A percentile compares a stretch with the other conserved stretches of the same genome.
These are phyloP conservation scores for Oryzias javanicus DNA, from an alignment of 2,113 vertebrate genomes.

Conservation along the genomic window DNA sequence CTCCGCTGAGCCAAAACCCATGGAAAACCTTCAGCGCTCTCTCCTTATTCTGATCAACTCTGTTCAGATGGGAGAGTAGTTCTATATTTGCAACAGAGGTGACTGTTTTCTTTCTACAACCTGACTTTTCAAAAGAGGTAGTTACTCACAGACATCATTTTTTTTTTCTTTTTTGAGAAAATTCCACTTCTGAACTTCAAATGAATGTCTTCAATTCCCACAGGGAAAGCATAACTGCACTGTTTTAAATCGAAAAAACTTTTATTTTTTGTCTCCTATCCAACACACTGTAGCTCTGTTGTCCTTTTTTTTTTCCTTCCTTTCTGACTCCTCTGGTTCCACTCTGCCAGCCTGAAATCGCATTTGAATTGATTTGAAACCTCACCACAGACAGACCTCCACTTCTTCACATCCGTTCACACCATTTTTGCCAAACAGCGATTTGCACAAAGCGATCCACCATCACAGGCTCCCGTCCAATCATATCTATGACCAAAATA, in stretches of 20 bases:
- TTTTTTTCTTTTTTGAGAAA: conserved; percentile 71
- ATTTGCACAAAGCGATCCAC: conserved; percentile 67
- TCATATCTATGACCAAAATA: conserved; percentile 79
- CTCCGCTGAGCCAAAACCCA: conserved; percentile 49
- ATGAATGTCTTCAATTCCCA: conserved; percentile 74
- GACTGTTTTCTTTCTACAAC: conserved; percentile 70
- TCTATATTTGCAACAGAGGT: conserved; percentile 73
- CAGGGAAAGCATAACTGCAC: conserved; percentile 68
- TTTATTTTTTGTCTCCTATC: conserved; percentile 55
- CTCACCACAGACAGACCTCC: conserved; percentile 48
- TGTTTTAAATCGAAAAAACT: conserved; percentile 72
- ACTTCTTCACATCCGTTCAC: conserved; percentile 32
- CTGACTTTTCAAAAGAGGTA: conserved; percentile 64
- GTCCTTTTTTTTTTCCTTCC: conserved; percentile 50
- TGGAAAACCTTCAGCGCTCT: conserved; percentile 45
- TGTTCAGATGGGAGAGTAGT: conserved; percentile 65
- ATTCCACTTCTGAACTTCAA: conserved; percentile 62
- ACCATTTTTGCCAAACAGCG: conserved; percentile 56
- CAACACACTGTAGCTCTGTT: conserved; percentile 68
- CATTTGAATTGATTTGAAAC: conserved; percentile 57
- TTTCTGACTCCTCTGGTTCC: conserved; percentile 58
- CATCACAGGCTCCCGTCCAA: conserved; percentile 62
- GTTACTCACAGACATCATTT: conserved; percentile 45
- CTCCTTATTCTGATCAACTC: conserved; percentile 42
- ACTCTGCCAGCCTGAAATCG: conserved; percentile 66